phyloP scores from a whole-genome alignment of 2,113 vertebrate species.

The Myxocyprinus asiaticus region DNA sequence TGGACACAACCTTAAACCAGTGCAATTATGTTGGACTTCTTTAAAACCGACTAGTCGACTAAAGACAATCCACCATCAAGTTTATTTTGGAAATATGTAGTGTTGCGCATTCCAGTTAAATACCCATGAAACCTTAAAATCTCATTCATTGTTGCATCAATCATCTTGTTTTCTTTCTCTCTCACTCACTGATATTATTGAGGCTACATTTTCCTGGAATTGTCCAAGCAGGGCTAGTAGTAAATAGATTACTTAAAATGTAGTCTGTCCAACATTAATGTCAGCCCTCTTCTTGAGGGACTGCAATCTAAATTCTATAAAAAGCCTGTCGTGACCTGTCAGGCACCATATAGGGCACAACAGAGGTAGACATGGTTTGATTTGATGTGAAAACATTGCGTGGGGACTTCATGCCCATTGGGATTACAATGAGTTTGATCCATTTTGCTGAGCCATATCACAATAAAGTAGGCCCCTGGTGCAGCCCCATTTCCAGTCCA shows the following conservation, averaged over 20 bases:
- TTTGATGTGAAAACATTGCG: slow-evolving; percentile 27
- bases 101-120: no score
- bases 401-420: slow-evolving; percentile 1
- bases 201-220: slow-evolving; percentile 5
- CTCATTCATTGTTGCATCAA: neutral
- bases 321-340: slow-evolving; percentile 2
- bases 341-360: neutral
- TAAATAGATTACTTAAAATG: slow-evolving; percentile 22
- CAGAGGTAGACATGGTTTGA: neutral
- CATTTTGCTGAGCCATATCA: slow-evolving; percentile 52
- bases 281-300: neutral
- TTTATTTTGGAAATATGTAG: no score
- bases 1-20: no score
- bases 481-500: neutral
- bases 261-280: neutral
- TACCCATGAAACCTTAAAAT: no score
- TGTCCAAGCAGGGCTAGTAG: neutral
- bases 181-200: neutral
- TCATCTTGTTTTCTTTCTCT: neutral
- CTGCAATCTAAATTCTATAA: neutral
- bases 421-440: slow-evolving; percentile 30
- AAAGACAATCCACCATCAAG: no score
- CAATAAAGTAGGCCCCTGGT: slow-evolving; percentile 73
- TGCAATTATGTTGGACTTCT: no score
- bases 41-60: no score